Evolutionary conservation across 92 coral and sea anemone genomes (phyloP).

Genomic region (Porites divaricata): DNA sequence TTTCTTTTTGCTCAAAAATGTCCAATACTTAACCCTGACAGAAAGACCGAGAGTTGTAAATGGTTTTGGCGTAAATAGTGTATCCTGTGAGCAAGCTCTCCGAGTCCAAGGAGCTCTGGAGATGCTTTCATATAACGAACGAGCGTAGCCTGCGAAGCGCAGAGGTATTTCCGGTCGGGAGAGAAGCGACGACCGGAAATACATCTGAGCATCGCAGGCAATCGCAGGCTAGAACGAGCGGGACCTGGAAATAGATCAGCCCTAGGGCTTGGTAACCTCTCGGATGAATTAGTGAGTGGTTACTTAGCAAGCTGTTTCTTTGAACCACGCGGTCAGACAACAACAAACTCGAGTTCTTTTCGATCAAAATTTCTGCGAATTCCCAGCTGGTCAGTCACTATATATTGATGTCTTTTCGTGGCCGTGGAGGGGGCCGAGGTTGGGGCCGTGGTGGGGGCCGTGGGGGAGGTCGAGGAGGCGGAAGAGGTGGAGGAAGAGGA

Average conservation of each 20-base stretch:
- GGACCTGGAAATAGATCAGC: neutral
- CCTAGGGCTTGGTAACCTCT: slow-evolving; percentile 6
- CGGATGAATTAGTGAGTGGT: neutral
- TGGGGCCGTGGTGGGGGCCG: slow-evolving; percentile 57
- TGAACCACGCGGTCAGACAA: slow-evolving; percentile 38
- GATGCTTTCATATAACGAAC: no score
- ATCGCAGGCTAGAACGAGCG: no score
- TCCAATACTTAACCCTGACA: no score
- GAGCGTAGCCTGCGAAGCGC: no score
- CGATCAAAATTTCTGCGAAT: neutral
- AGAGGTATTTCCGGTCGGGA: no score
- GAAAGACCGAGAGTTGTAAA: no score
- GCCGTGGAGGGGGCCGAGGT: slow-evolving; percentile 79
- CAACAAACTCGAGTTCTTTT: neutral
- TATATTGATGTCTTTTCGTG: slow-evolving; percentile 79
- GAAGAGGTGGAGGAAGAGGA: slow-evolving; percentile 69
- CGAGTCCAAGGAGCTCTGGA: no score
- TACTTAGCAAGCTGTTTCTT: slow-evolving; percentile 2
- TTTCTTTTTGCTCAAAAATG: no score
- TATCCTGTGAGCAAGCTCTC: no score
- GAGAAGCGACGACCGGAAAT: no score
- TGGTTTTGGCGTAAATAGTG: no score
- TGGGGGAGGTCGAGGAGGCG: slow-evolving; percentile 74
- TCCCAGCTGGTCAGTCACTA: neutral
- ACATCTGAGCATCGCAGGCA: no score